Conservation (phyloP, 2,888 invertebrate genomes). For the Tetragonula carbonaria region DNA sequence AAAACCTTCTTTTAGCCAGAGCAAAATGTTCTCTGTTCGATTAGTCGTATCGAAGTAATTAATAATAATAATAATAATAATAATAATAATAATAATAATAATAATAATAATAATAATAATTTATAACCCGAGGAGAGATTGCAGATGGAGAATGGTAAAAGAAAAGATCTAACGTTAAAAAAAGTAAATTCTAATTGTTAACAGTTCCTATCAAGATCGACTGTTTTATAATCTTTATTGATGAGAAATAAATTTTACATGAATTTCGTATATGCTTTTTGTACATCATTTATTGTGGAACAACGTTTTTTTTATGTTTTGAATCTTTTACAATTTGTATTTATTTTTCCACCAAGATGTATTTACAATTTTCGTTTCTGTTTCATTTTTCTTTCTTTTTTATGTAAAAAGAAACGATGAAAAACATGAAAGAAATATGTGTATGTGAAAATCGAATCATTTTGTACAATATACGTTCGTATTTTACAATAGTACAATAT, state of each 20-base stretch:
- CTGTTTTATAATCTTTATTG: constrained; percentile 50
- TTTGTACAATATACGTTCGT: constrained; percentile 32
- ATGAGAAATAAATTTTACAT: constrained; percentile 59
- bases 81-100: too few relatives aligned
- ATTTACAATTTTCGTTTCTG: constrained; percentile 49
- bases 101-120: too few relatives aligned
- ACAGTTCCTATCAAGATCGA: constrained; percentile 36
- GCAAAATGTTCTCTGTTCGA: constrained; percentile 4
- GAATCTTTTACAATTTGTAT: constrained; percentile 51
- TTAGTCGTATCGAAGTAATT: neutral
- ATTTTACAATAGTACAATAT: constrained; percentile 41
- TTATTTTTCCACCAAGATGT: constrained; percentile 21
- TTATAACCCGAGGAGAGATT: neutral
- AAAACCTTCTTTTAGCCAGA: neutral
- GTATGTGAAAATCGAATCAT: constrained; percentile 13
- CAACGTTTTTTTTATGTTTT: constrained; percentile 37
- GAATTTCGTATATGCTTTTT: constrained; percentile 54
- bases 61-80: neutral
- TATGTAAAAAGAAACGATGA: constrained; percentile 3
- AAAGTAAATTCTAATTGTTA: constrained; percentile 42
- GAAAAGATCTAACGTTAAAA: constrained; percentile 4
- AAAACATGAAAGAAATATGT: neutral
- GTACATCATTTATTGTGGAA: constrained; percentile 67
- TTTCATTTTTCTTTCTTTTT: too few relatives aligned
- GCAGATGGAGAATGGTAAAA: constrained; percentile 18